Percentiles rank a stretch among this genome's conserved stretches.
These are phyloP conservation scores for Galagoides demidoff DNA, from an alignment of 2,797 vertebrate genomes.

Conservation along the genomic window DNA sequence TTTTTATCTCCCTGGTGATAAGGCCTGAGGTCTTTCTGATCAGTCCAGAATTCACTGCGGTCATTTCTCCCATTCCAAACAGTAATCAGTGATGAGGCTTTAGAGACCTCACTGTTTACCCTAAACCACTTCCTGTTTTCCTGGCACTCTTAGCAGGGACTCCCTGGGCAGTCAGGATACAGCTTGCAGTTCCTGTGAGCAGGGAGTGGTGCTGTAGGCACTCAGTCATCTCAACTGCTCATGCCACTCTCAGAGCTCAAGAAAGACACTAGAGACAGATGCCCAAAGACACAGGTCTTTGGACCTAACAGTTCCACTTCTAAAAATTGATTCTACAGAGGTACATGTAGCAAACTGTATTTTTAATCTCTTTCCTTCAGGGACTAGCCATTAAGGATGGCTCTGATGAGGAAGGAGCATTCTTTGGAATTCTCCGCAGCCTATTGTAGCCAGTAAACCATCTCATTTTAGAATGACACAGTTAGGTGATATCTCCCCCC, in stretches of 20 bases:
- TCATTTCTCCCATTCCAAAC: background rate
- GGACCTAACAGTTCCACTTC: background rate
- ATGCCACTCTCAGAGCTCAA: background rate
- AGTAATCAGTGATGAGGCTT: background rate
- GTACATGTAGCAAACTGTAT: background rate
- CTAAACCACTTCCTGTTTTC: background rate
- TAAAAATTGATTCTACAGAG: background rate
- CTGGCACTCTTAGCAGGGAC: background rate
- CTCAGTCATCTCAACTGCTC: background rate
- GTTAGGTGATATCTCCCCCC: background rate
- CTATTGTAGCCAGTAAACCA: background rate
- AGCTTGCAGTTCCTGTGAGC: background rate
- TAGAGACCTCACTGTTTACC: background rate
- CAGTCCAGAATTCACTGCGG: background rate
- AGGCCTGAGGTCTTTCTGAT: background rate
- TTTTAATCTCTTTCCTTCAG: background rate
- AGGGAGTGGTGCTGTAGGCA: too few species aligned
- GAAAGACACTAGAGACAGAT: background rate
- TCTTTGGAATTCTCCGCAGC: constrained; percentile 1
- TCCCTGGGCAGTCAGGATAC: background rate
- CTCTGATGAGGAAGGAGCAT: background rate
- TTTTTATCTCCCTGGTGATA: background rate
- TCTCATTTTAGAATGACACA: background rate
- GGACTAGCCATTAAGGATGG: background rate
- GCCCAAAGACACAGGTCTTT: background rate